Evolutionary conservation across 1,140 invertebrate species (phyloP).

Genomic region (Centruroides vittatus): DNA sequence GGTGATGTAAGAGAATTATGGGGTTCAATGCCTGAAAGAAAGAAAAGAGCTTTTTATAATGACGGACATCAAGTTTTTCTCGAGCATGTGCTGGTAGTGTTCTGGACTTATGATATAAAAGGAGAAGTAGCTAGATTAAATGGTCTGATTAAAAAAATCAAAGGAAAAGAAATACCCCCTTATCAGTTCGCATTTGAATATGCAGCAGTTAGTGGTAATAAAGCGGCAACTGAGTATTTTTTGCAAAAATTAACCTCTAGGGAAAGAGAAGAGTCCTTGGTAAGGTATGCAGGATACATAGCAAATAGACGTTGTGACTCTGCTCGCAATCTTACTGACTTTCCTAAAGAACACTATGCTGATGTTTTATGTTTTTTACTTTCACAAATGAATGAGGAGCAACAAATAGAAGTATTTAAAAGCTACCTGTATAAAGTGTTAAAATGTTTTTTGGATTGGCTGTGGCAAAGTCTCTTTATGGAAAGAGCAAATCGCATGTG

Average conservation of each 20-base stretch:
- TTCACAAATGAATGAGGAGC: not conserved
- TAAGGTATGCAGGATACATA: too few species aligned
- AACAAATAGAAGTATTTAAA: not conserved
- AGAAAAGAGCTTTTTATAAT: not conserved
- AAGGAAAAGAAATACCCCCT: not conserved
- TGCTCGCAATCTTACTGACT: too few species aligned
- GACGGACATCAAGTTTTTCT: not conserved
- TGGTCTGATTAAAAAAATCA: not conserved
- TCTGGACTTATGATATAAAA: not conserved
- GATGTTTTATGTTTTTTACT: not conserved
- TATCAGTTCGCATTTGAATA: not conserved
- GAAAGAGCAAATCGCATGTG: not conserved
- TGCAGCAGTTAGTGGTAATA: not conserved
- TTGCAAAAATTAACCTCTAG: too few species aligned
- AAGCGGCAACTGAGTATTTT: not conserved
- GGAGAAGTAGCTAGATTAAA: not conserved
- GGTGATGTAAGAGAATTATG: not conserved
- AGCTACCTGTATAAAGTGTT: not conserved
- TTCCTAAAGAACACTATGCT: not conserved
- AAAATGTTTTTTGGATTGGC: not conserved
- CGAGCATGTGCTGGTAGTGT: not conserved
- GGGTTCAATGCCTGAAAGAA: not conserved
- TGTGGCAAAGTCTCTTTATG: not conserved
- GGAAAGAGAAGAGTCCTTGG: too few species aligned
- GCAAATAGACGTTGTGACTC: too few species aligned